Evolutionary conservation across 2,797 vertebrate species (phyloP).

Genomic region (Acipenser oxyrinchus): DNA sequence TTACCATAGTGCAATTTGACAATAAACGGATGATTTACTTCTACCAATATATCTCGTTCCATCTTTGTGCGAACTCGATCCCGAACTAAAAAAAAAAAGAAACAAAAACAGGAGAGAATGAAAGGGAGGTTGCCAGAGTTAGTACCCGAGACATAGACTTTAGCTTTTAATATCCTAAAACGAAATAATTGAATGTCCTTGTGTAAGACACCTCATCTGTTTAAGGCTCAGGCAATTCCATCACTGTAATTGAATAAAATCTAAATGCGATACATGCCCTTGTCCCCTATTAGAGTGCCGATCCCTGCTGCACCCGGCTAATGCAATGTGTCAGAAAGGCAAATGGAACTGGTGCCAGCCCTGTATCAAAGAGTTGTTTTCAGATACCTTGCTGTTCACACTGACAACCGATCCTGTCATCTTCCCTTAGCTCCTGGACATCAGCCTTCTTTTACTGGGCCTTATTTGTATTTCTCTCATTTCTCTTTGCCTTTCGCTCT

Average conservation of each 20-base stretch:
- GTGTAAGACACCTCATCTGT: no score
- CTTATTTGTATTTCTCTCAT: not conserved
- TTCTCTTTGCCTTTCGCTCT: not conserved
- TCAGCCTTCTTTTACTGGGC: not conserved
- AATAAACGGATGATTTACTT: constrained; percentile 98
- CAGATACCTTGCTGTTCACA: not conserved
- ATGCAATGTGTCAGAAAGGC: not conserved
- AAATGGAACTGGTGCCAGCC: not conserved
- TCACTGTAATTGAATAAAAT: no score
- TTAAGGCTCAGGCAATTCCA: no score
- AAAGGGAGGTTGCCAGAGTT: not conserved
- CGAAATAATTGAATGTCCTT: no score
- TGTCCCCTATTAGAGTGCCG: not conserved
- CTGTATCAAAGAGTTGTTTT: not conserved
- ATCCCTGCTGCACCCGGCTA: not conserved
- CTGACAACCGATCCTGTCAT: not conserved
- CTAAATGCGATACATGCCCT: no score
- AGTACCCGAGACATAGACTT: not conserved
- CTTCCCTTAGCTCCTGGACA: not conserved
- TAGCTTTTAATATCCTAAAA: not conserved
- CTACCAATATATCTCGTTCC: constrained; percentile 96
- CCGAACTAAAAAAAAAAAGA: constrained; percentile 63
- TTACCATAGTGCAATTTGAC: constrained; percentile 98
- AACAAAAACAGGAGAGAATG: constrained; percentile 11
- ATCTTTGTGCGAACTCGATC: constrained; percentile 95